A percentile compares a stretch with the other conserved stretches of the same genome.
phyloP scores from a whole-genome alignment of 1,140 invertebrate genomes.

The Acyrthosiphon pisum region DNA sequence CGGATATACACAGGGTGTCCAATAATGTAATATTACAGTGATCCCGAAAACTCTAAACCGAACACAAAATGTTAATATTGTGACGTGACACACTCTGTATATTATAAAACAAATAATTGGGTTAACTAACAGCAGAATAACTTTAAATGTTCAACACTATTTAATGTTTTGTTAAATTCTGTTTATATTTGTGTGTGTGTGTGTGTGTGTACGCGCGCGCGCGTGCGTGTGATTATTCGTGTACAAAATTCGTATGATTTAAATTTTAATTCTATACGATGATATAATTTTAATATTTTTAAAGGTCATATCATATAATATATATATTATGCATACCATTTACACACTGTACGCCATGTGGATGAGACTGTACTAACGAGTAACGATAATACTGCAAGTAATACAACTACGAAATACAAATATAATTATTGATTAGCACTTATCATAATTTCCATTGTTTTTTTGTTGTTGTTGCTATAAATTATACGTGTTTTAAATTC shows the following conservation, averaged over 20 bases:
- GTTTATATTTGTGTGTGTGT: background rate
- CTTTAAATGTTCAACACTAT: background rate
- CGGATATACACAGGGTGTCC: background rate
- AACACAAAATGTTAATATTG: background rate
- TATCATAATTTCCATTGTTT: background rate
- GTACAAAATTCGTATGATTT: background rate
- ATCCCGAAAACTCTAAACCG: background rate
- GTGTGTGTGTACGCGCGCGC: background rate
- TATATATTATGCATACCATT: background rate
- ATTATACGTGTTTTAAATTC: background rate
- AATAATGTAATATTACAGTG: background rate
- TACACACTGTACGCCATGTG: background rate
- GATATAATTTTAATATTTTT: background rate
- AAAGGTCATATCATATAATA: background rate
- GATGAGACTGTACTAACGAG: background rate
- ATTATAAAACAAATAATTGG: conserved; percentile 2
- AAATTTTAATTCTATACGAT: background rate
- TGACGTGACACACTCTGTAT: background rate
- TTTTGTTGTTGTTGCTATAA: background rate
- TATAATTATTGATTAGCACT: background rate
- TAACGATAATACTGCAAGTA: background rate
- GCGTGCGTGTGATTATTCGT: background rate
- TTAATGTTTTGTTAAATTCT: conserved; percentile 28
- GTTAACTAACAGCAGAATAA: background rate
- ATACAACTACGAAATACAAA: background rate